Base-by-base conservation (phyloP, 2,888 invertebrate genomes). In the Agriopis marginaria region DNA sequence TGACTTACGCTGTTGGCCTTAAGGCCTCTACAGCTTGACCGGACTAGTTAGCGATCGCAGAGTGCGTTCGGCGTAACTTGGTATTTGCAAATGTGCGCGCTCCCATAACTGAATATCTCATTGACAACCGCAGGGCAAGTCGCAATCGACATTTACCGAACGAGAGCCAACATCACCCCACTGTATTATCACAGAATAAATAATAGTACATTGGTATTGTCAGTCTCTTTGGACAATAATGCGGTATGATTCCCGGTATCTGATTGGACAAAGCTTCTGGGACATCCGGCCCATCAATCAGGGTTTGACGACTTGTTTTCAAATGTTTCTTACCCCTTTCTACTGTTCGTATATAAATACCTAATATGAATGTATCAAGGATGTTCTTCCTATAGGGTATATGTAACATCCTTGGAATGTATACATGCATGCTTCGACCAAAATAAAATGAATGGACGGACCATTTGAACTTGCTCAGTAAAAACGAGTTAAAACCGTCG, bases 131-230 rank as follows among this genome's bases (percentile, higher is more conserved):
- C 63, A 53, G 63, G 58, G 58, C 62, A 53, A 51, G 49, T 12
- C 49, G 61, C 67, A 51, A 51, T 67, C 58, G 58, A 53, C 56
- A 58, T 63, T 64, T 64, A 42, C 56, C 45, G 39, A 47, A 17
- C 14, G 54, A 44, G 55, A 47, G 23, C 49, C 58, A n/a, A 56
- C 7, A 23, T 44, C 51, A 39, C 54, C 39, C 23, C 10, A 14
- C 40, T 32, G 32, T 32, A 14, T 32, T 59, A 45, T 51, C n/a
- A 39, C 53, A 39, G 59, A 39, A 23, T 23, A 61, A 4, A 39
- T n/a, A 54, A 54, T 12, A 54, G 54, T n/a, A 32, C 51, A n/a
- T 4, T 3, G 39, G 60, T 49, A 49, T 60, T 61, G 61, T 17
- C 45, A 49, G n/a, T 39, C 55, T 47, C 54, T 63, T 63, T 56